phyloP scores from a whole-genome alignment of 2,797 vertebrate genomes.

The Pristis pectinata region DNA sequence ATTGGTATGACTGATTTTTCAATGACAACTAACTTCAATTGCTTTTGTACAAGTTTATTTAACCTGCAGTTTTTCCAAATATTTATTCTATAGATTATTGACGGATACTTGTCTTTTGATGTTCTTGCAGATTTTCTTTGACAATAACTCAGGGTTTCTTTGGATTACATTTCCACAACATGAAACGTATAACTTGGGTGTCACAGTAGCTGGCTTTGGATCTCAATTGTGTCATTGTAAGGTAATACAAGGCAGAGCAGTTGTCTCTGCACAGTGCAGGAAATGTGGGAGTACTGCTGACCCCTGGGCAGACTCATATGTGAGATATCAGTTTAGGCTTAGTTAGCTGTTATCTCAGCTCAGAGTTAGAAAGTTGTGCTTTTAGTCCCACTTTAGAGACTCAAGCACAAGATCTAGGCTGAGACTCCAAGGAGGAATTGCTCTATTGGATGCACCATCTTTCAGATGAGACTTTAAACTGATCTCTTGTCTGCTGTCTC shows the following conservation, averaged over 20 bases:
- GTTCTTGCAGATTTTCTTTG: background rate
- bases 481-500: background rate
- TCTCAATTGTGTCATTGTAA: background rate
- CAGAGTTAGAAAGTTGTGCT: background rate
- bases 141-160: background rate
- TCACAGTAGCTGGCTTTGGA: background rate
- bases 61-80: background rate
- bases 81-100: background rate
- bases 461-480: background rate
- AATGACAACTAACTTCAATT: background rate
- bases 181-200: background rate
- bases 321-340: background rate
- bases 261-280: background rate
- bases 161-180: background rate
- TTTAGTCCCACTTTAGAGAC: background rate
- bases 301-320: background rate
- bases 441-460: background rate
- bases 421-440: background rate
- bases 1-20: slow-evolving; percentile 7
- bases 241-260: background rate
- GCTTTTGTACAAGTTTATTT: background rate
- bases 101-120: background rate
- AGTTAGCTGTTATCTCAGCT: background rate
- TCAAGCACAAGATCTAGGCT: background rate
- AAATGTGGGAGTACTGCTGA: background rate